Evolutionary conservation across 2,113 vertebrate genomes (phyloP).

Genomic region (Melanerpes formicivorus): DNA sequence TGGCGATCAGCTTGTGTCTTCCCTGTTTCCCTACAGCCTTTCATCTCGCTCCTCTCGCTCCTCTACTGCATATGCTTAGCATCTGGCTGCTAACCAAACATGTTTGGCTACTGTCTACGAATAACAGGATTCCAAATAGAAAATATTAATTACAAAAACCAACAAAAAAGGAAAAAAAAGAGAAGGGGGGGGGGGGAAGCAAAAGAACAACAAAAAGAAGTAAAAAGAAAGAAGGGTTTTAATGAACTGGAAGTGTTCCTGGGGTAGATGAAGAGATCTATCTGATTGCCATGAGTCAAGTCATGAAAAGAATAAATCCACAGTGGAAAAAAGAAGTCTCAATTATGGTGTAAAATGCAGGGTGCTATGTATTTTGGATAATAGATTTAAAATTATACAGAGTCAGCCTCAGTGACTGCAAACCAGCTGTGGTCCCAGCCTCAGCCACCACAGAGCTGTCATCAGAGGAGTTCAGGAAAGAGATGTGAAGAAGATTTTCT

Average conservation of each 20-base stretch:
- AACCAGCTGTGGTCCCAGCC: neutral
- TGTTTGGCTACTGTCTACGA: slow-evolving; percentile 39
- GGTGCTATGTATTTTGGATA: neutral
- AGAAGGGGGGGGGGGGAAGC: too few relatives aligned
- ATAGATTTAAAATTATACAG: neutral
- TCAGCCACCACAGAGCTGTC: neutral
- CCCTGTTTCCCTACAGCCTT: slow-evolving; percentile 30
- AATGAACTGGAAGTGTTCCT: slow-evolving; percentile 19
- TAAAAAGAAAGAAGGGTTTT: neutral
- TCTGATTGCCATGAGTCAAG: neutral
- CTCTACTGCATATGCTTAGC: slow-evolving; percentile 48
- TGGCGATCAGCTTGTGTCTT: neutral
- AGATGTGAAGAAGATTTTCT: neutral
- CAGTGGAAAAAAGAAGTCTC: neutral
- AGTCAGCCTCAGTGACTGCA: neutral
- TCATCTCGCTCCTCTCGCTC: slow-evolving; percentile 18
- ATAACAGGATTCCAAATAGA: slow-evolving; percentile 21
- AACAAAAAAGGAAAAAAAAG: neutral
- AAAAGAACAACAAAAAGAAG: too few relatives aligned
- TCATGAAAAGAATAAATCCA: neutral
- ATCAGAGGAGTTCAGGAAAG: neutral
- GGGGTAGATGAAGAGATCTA: slow-evolving; percentile 8
- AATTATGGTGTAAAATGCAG: neutral
- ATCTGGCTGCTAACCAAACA: slow-evolving; percentile 56
- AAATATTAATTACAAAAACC: slow-evolving; percentile 35